These are phyloP conservation scores for Rhaphigaster nebulosa DNA, from an alignment of 2,888 invertebrate genomes.

Conservation along the genomic window DNA sequence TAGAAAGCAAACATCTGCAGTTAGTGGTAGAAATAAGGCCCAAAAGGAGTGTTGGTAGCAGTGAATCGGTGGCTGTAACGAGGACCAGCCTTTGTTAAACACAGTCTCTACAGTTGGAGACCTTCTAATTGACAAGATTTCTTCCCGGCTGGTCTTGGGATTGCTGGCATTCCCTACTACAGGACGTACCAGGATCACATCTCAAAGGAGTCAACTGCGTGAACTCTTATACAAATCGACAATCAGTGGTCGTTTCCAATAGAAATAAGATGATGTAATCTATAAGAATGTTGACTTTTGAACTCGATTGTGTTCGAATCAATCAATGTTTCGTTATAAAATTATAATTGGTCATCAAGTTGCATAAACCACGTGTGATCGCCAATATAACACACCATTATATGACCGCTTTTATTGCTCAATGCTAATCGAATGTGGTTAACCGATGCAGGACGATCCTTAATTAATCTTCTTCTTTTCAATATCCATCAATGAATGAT, in stretches of 20 bases:
- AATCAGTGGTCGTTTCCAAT: not conserved
- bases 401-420: not conserved
- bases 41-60: not conserved
- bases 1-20: not conserved
- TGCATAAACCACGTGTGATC: not conserved
- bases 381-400: no score
- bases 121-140: slow-evolving; percentile 50
- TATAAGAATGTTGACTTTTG: not conserved
- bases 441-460: not conserved
- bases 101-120: slow-evolving; percentile 9
- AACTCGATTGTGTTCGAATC: not conserved
- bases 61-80: slow-evolving; percentile 30
- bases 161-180: slow-evolving; percentile 6
- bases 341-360: not conserved
- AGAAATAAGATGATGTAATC: not conserved
- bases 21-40: not conserved
- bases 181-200: not conserved
- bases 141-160: slow-evolving; percentile 19
- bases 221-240: not conserved
- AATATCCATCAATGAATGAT: not conserved
- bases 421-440: not conserved
- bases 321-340: not conserved
- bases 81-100: slow-evolving; percentile 43
- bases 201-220: not conserved
- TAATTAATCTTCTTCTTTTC: not conserved